These are phyloP conservation scores for Propithecus coquereli DNA, from an alignment of 2,113 vertebrate species.

Conservation along the genomic window DNA sequence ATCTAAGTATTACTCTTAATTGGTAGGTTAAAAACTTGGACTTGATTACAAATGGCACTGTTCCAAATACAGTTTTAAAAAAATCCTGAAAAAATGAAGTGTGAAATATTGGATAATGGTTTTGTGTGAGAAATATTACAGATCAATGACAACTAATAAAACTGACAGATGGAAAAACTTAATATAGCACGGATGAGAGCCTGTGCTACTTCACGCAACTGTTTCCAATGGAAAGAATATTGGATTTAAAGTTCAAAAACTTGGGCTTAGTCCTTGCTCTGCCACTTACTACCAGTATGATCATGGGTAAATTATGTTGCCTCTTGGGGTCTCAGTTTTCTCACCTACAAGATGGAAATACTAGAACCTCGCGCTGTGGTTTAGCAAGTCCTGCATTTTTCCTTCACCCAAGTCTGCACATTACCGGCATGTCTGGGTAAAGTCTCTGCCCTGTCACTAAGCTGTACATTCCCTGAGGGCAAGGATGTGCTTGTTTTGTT, in stretches of 20 bases:
- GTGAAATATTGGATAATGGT: constrained; percentile 74
- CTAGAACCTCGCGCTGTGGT: not conserved
- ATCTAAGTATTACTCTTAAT: constrained; percentile 63
- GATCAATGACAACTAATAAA: constrained; percentile 76
- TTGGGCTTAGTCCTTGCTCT: not conserved
- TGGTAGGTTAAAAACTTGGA: constrained; percentile 72
- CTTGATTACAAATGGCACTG: constrained; percentile 54
- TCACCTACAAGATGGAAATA: not conserved
- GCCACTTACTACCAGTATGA: not conserved
- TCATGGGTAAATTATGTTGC: not conserved
- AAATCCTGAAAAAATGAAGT: constrained; percentile 41
- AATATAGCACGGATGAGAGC: constrained; percentile 57
- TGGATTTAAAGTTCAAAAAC: constrained; percentile 30
- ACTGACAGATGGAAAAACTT: constrained; percentile 71
- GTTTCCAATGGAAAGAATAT: constrained; percentile 14
- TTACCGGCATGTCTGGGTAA: not conserved
- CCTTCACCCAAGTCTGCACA: not conserved
- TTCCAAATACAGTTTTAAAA: constrained; percentile 52
- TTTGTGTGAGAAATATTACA: constrained; percentile 68
- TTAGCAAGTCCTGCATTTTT: not conserved
- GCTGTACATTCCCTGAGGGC: not conserved
- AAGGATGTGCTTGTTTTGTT: not conserved
- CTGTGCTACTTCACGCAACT: constrained; percentile 60
- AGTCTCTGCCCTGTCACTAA: not conserved
- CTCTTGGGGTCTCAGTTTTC: not conserved